Evolutionary conservation across 2,888 invertebrate species (phyloP).

Genomic region (Caenorhabditis imperialis): DNA sequence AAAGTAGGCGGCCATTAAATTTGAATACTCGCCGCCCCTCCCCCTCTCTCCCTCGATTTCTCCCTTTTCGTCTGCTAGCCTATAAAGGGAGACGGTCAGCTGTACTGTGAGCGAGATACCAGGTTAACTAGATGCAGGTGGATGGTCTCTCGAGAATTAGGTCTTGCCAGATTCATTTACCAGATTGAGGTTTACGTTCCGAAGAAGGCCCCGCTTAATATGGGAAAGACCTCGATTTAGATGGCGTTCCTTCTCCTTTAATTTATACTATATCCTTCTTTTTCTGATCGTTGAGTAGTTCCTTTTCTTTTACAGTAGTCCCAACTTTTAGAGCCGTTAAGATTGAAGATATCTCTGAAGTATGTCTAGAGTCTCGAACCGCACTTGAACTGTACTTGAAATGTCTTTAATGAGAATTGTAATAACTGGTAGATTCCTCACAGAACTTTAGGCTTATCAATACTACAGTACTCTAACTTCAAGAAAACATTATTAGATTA

Average conservation of each 20-base stretch:
- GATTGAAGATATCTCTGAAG: no score
- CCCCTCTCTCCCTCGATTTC: no score
- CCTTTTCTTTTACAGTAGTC: no score
- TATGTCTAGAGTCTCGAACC: no score
- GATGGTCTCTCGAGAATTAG: constrained; percentile 12
- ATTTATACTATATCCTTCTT: background rate
- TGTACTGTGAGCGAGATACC: constrained; percentile 19
- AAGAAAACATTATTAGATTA: no score
- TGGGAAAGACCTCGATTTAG: constrained; percentile 48
- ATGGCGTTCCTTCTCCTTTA: background rate
- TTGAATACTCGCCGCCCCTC: constrained; percentile 33
- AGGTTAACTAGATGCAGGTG: constrained; percentile 50
- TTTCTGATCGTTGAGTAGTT: background rate
- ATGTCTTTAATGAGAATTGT: no score
- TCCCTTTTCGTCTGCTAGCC: no score
- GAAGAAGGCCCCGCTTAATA: constrained; percentile 41
- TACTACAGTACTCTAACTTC: no score
- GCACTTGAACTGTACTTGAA: no score
- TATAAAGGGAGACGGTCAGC: constrained; percentile 43
- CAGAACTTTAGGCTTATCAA: no score
- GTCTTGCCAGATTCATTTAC: constrained; percentile 27
- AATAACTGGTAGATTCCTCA: no score
- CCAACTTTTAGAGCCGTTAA: no score
- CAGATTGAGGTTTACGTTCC: constrained; percentile 41
- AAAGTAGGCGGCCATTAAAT: constrained; percentile 39